Evolutionary conservation across 2,888 invertebrate genomes (phyloP).

Genomic region (Sialis lutaria): DNA sequence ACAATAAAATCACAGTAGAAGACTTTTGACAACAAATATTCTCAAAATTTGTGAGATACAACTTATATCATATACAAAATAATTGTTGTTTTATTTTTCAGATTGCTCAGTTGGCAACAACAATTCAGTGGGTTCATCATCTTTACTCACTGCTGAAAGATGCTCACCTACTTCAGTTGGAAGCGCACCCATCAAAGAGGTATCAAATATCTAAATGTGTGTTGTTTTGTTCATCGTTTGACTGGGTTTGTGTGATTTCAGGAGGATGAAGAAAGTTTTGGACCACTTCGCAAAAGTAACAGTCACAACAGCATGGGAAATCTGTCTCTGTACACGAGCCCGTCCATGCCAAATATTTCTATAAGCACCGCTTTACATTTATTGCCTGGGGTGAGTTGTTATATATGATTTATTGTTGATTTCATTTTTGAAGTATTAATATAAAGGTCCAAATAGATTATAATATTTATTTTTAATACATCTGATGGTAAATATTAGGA

Average conservation of each 20-base stretch:
- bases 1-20: neutral
- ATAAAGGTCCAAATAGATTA: too few relatives aligned
- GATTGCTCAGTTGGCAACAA: conserved; percentile 38
- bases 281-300: conserved; percentile 47
- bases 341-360: conserved; percentile 94
- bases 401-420: neutral
- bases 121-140: conserved; percentile 5
- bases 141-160: conserved; percentile 3
- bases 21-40: neutral
- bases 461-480: too few relatives aligned
- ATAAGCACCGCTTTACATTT: conserved; percentile 30
- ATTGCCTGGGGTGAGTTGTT: conserved; percentile 3
- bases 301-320: conserved; percentile 25
- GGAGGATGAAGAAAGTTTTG: conserved; percentile 10
- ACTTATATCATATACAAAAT: neutral
- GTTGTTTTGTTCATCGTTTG: neutral
- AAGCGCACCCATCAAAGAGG: conserved; percentile 57
- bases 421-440: neutral
- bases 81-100: conserved; percentile 13
- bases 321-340: conserved; percentile 68
- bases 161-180: conserved; percentile 6
- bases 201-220: neutral
- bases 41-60: neutral
- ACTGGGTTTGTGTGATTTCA: neutral
- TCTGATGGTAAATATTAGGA: too few relatives aligned